Percentiles rank a stretch among this genome's conserved stretches.
These are phyloP conservation scores for Megaustenia siamemsis DNA, from an alignment of 2,888 invertebrate species.

Conservation along the genomic window DNA sequence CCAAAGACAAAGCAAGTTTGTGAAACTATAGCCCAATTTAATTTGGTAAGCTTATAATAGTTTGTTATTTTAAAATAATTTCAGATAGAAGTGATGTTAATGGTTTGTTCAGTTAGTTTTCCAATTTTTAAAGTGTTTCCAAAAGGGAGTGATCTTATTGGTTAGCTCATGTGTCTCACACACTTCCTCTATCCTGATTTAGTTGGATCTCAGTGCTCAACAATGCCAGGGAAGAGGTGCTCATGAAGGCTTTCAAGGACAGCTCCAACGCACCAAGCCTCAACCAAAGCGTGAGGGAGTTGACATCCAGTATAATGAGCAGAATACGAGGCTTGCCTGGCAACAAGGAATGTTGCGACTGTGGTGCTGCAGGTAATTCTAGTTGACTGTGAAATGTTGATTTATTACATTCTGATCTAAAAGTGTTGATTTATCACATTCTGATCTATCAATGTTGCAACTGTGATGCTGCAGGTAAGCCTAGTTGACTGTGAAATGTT, in stretches of 20 bases:
- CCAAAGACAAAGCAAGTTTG: no score
- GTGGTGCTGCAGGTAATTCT: constrained; percentile 83
- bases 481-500: background rate
- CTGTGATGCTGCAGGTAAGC: constrained; percentile 85
- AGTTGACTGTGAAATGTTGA: background rate
- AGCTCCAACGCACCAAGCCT: constrained; percentile 82
- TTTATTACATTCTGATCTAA: no score
- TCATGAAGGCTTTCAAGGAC: constrained; percentile 94
- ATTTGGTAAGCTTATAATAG: no score
- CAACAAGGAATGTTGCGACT: constrained; percentile 97
- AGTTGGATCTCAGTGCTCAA: constrained; percentile 96
- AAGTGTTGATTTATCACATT: no score
- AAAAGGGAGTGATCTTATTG: no score
- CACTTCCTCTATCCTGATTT: no score
- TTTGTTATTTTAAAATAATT: no score
- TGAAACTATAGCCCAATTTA: no score
- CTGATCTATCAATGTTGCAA: constrained; percentile 98
- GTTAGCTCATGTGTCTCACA: no score
- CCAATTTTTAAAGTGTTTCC: no score
- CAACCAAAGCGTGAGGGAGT: constrained; percentile 92
- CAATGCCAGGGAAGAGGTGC: constrained; percentile 96
- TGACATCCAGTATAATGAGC: constrained; percentile 86
- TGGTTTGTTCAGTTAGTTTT: no score
- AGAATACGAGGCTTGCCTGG: constrained; percentile 86
- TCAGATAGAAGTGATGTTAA: no score